Evolutionary conservation across 2,797 vertebrate species (phyloP), one percentile per base, ranked within the genome.

Genomic region (Labeo calbasu): DNA sequence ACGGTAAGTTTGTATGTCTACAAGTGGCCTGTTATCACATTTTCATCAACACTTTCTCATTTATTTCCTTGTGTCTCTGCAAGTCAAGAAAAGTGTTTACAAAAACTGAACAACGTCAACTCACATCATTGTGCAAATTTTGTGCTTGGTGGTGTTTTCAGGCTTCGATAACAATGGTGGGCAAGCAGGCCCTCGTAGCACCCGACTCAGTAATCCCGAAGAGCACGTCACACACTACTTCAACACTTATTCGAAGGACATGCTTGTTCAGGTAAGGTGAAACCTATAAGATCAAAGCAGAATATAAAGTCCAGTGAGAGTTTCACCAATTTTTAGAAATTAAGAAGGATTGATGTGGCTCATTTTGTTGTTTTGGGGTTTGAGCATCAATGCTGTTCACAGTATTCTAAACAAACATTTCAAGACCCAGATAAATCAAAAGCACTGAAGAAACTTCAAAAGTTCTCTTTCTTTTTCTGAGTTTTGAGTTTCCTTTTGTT

Each of bases 141-240:
- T 82, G 28, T 28, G 48, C 48, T 11, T 85, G 32, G 0, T 81
- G 43, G 85, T 77, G 77, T 85, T 85, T 86, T 43, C 88, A 99
- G 98, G 98, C 91, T 97, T 97, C 90, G 98, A 99, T 93, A 98
- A 99, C 94, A 99, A 98, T 11, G 97, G 97, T 91, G 94, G 93
- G 88, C 93, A 91, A 84, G 84, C 91, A 99, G 98, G 98, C 91
- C 98, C 98, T 81, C 96, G 97, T 91, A 99, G 97, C 92, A 97
- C 96, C 86, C 95, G 97, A 55, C 97, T 97, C 91, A 99, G 97
- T 92, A 99, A 98, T 92, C 97, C 97, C 0, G 98, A 99, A 89
- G 98, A 99, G 85, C 96, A 99, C 11, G 97, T 97, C n/a, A 96
- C 96, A 78, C 97, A 97, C 77, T 99, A 99, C 92, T 99, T 99